Evolutionary conservation across 2,797 vertebrate species (phyloP), one percentile per base, ranked within the genome.

Genomic region (Sitta carolinensis): DNA sequence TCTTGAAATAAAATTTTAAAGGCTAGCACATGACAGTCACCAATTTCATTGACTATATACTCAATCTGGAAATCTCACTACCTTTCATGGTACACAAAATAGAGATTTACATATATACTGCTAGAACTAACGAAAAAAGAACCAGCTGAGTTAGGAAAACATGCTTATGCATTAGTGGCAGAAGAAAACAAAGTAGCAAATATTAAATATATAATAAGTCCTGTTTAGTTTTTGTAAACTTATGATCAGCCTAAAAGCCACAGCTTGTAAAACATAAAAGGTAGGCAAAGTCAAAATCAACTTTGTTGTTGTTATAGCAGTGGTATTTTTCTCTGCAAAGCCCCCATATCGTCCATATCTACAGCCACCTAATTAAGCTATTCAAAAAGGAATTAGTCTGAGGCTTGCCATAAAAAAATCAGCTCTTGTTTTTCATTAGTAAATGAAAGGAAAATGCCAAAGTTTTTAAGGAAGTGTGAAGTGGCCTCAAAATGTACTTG

Each of bases 361-460:
- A 75, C 23, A 73, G 45, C 72, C 85, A 88, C 90, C 67, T 95
- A 90, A 95, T 90, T 75, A 78, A 84, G 70, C 69, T 95, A 62
- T 94, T 96, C 91, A 85, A 93, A 94, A 91, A 95, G 74, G 81
- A 97, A 88, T 91, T 50, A 48, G 45, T 62, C 84, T 72, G 77
- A 95, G 50, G 59, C 36, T 86, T 91, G 78, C 45, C 81, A 95
- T 86, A 93, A 89, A 88, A 93, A 94, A 93, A 59, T 74, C 92
- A 89, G 23, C 54, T 40, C 5, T 95, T 47, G 11, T 25, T 47
- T 38, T 43, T 50, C 22, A 82, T 68, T 88, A 81, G 38, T 87
- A 96, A 96, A 91, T 86, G 54, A 95, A 96, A 88, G 58, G 96
- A 93, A 93, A 80, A 87, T 95, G 79, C 27, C 70, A 92, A 95